These are phyloP conservation scores for Drosophila suboccidentalis DNA, from an alignment of 2,888 invertebrate genomes.

Conservation along the genomic window DNA sequence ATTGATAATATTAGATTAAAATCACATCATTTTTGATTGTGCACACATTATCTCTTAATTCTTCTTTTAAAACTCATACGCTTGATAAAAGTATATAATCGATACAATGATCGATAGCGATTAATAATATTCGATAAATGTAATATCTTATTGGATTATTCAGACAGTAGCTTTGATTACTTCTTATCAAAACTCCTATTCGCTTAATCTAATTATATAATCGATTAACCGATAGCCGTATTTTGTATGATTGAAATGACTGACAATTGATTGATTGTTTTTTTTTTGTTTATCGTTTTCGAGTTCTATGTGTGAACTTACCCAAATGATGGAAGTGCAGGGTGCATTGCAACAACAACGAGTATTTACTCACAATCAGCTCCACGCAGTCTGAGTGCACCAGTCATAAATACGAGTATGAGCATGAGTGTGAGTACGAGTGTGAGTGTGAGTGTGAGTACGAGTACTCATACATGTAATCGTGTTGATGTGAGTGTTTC, in stretches of 20 bases:
- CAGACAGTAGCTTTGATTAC: neutral
- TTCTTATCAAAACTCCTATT: neutral
- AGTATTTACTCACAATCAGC: slow-evolving; percentile 61
- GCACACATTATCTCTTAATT: neutral
- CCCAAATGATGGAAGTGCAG: slow-evolving; percentile 33
- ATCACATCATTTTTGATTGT: neutral
- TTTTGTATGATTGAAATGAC: neutral
- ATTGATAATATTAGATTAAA: neutral
- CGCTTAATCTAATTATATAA: neutral
- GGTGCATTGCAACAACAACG: slow-evolving; percentile 41
- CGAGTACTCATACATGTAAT: slow-evolving; percentile 25
- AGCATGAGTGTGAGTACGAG: slow-evolving; percentile 19
- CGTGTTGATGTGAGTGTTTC: slow-evolving; percentile 57
- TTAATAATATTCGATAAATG: neutral
- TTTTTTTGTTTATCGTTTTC: neutral
- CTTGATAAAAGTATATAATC: neutral
- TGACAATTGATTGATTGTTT: neutral
- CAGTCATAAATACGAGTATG: slow-evolving; percentile 54
- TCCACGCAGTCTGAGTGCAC: slow-evolving; percentile 75
- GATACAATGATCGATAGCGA: neutral
- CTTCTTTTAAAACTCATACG: neutral
- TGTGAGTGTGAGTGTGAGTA: slow-evolving; percentile 17
- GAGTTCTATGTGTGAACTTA: neutral
- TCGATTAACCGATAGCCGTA: neutral
- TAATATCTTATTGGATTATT: neutral